These are phyloP conservation scores for Thereva nobilitata DNA, from an alignment of 2,888 invertebrate species.

Conservation along the genomic window DNA sequence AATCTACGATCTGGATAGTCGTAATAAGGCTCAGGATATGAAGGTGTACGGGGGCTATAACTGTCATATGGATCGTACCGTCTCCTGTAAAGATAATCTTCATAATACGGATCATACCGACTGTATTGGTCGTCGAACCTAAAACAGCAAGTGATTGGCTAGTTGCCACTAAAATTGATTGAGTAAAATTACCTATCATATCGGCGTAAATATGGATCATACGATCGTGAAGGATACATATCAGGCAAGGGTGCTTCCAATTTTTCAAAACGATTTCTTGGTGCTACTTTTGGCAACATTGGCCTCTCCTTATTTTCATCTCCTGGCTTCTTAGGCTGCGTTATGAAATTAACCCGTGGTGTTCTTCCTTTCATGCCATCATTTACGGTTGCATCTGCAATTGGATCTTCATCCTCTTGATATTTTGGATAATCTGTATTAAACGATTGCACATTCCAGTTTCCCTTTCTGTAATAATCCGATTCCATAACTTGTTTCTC, in stretches of 20 bases:
- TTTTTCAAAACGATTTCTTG: constrained; percentile 37
- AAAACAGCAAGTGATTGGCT: constrained; percentile 4
- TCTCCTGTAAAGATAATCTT: constrained; percentile 53
- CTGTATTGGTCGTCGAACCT: constrained; percentile 55
- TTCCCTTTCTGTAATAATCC: constrained; percentile 64
- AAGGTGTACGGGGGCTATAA: constrained; percentile 54
- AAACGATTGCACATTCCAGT: constrained; percentile 66
- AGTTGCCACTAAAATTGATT: not conserved
- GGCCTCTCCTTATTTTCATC: constrained; percentile 40
- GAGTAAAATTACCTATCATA: constrained; percentile 53
- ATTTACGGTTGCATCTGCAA: constrained; percentile 62
- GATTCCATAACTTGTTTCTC: constrained; percentile 58
- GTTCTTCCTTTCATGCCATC: constrained; percentile 64
- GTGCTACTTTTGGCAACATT: constrained; percentile 43
- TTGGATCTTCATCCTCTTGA: constrained; percentile 53
- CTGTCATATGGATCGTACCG: constrained; percentile 56
- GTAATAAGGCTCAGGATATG: constrained; percentile 54
- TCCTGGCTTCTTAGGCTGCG: constrained; percentile 61
- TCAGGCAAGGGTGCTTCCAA: constrained; percentile 46
- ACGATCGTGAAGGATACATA: constrained; percentile 54
- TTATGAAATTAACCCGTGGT: constrained; percentile 70
- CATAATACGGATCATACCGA: constrained; percentile 54
- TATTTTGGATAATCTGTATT: constrained; percentile 53
- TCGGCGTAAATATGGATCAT: constrained; percentile 55
- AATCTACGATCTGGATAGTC: constrained; percentile 56